Conservation (phyloP, 2,888 invertebrate species). For the Rhagophthalmus giganteus region DNA sequence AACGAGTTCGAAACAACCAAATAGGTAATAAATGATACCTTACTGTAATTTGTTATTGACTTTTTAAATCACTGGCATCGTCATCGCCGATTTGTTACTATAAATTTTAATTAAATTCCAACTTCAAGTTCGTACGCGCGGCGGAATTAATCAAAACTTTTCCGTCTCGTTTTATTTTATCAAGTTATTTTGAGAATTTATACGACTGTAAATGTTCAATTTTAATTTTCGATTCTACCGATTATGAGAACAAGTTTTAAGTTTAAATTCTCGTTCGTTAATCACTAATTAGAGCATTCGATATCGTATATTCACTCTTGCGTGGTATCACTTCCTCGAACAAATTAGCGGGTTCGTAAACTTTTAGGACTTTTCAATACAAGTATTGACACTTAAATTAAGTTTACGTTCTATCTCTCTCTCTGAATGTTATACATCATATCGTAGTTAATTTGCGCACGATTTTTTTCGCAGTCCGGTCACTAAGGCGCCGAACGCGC, state of each 20-base stretch:
- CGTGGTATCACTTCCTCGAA: conserved; percentile 5
- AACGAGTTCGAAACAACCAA: no score
- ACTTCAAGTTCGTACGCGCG: background rate
- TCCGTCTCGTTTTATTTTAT: background rate
- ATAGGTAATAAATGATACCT: conserved; percentile 5
- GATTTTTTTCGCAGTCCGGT: background rate
- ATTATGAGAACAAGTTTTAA: background rate
- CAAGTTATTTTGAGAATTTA: conserved; percentile 5
- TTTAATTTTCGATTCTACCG: background rate
- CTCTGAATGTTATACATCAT: background rate
- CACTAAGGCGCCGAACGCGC: background rate
- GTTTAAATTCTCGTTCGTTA: background rate
- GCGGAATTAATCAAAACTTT: background rate
- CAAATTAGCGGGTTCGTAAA: conserved; percentile 12
- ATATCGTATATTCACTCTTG: conserved; percentile 1
- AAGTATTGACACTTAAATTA: no score
- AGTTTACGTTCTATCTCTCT: no score
- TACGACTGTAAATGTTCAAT: background rate
- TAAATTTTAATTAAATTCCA: conserved; percentile 12
- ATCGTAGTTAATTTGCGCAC: background rate
- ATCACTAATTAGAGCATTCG: conserved; percentile 5
- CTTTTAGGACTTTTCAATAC: conserved; percentile 2
- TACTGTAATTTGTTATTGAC: conserved; percentile 7
- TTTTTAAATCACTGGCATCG: conserved; percentile 8
- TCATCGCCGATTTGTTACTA: conserved; percentile 10